Evolutionary conservation across 2,113 vertebrate genomes (phyloP), one percentile per base, ranked within the genome.

Genomic region (Climacteris rufus): DNA sequence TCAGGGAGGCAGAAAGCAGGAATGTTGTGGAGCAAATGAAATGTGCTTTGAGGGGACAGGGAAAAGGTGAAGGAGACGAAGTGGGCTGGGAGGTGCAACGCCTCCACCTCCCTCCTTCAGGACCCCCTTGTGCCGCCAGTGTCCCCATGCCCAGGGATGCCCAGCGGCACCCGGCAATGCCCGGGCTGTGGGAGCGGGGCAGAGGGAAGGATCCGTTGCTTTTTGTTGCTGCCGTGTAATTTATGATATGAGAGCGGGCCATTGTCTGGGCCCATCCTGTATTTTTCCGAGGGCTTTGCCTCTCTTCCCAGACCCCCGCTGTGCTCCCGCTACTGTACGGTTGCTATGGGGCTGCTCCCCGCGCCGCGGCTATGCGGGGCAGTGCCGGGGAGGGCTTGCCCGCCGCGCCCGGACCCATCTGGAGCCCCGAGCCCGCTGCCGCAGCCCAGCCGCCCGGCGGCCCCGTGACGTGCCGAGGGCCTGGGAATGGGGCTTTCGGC

Each of bases 281-380:
- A 92, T 95, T 96, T 97, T 81, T 93, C 92, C 87, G 76, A 89
- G 94, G 80, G 82, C 92, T 96, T 76, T 87, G 82, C 94, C 94
- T 94, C 95, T 96, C 97, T 97, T 98, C 97, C 98, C 98, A 98
- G 97, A 57, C 97, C 97, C 97, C 96, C 80, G 97, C 96, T 93
- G 97, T n/a, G 97, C 66, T 33, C n/a, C 60, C 0, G 90, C 95
- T 97, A 97, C 97, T 95, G 95, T 96, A 97, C 83, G 13, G 98
- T 98, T 98, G 98, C 98, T 96, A 98, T 96, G 98, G 97, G 96
- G 90, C 95, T 69, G 93, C 92, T 95, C 77, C 70, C 82, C 47
- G 60, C 10, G 52, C 94, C 49, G 79, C 70, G 31, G 93, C 97
- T 94, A 94, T 87, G 97, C 90, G 35, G 86, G 84, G 87, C 87